Conservation (phyloP, 1,140 invertebrate genomes). For the Lysiphlebus fabarum region DNA sequence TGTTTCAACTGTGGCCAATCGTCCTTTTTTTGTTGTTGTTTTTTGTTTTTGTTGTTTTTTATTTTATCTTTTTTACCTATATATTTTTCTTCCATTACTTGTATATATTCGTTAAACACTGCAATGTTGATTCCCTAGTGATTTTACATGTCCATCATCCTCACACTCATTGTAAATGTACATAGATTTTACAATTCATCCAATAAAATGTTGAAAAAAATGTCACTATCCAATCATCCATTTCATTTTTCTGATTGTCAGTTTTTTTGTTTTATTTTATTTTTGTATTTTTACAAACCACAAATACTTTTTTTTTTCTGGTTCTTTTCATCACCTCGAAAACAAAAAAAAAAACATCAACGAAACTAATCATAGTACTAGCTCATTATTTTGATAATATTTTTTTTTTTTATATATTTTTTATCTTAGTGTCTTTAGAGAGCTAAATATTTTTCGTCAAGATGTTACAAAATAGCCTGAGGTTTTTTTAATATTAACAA, state of each 20-base stretch:
- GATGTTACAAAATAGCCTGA: no score
- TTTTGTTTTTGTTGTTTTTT: constrained; percentile 7
- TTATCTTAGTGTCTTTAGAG: no score
- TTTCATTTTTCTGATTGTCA: constrained; percentile 8
- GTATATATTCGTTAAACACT: no score
- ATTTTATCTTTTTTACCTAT: not conserved
- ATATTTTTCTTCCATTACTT: constrained; percentile 6
- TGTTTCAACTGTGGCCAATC: constrained; percentile 38
- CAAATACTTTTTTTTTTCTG: not conserved
- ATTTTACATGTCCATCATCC: constrained; percentile 26
- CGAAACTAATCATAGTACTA: not conserved
- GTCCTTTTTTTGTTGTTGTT: not conserved
- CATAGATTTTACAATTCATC: constrained; percentile 45
- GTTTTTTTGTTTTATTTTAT: constrained; percentile 4
- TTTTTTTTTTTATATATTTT: no score
- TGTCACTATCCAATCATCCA: constrained; percentile 27
- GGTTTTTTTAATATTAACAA: no score
- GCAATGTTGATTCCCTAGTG: not conserved
- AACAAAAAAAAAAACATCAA: not conserved
- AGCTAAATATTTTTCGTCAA: no score
- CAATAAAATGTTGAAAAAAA: constrained; percentile 26
- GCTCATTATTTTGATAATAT: no score
- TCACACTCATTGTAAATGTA: constrained; percentile 36
- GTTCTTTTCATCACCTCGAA: constrained; percentile 2
- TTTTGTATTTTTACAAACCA: not conserved